phyloP scores from a whole-genome alignment of 2,888 invertebrate genomes.

The Patella ulyssiponensis region DNA sequence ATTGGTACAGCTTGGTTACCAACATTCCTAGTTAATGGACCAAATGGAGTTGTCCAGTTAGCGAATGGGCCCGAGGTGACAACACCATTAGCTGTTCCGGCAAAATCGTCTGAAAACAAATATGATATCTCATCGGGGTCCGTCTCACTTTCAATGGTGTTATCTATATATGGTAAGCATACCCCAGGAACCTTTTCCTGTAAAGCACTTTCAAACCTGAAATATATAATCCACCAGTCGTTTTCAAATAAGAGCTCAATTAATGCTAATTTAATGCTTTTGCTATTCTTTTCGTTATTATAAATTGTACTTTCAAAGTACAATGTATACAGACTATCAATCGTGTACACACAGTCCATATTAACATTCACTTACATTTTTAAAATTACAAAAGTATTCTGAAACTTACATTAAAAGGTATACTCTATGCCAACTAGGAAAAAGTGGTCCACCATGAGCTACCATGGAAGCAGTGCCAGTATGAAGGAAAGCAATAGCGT shows the following conservation, averaged over 20 bases:
- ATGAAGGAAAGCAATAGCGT: slow-evolving; percentile 56
- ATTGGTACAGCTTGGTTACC: slow-evolving; percentile 6
- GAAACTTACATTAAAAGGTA: slow-evolving; percentile 57
- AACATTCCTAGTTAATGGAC: slow-evolving; percentile 19
- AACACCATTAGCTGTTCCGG: slow-evolving; percentile 54
- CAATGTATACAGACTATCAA: too few species aligned
- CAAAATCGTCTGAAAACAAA: slow-evolving; percentile 53
- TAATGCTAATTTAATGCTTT: too few species aligned
- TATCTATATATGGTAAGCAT: slow-evolving; percentile 63
- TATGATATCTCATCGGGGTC: slow-evolving; percentile 48
- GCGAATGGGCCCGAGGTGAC: slow-evolving; percentile 59
- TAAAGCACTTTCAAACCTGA: slow-evolving; percentile 62
- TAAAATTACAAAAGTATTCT: too few species aligned
- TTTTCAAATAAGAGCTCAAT: too few species aligned
- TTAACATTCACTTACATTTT: too few species aligned
- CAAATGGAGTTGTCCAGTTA: slow-evolving; percentile 52
- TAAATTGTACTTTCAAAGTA: too few species aligned
- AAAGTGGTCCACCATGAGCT: slow-evolving; percentile 58
- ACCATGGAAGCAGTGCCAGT: slow-evolving; percentile 44
- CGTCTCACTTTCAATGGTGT: slow-evolving; percentile 52
- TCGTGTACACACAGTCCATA: too few species aligned
- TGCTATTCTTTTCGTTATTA: too few species aligned
- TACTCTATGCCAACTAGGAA: slow-evolving; percentile 60
- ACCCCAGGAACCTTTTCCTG: slow-evolving; percentile 54
- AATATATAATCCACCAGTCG: slow-evolving; percentile 10